Percentiles rank a stretch among this genome's conserved stretches.
These are phyloP conservation scores for Oenanthe melanoleuca DNA, from an alignment of 2,113 vertebrate species.

Conservation along the genomic window DNA sequence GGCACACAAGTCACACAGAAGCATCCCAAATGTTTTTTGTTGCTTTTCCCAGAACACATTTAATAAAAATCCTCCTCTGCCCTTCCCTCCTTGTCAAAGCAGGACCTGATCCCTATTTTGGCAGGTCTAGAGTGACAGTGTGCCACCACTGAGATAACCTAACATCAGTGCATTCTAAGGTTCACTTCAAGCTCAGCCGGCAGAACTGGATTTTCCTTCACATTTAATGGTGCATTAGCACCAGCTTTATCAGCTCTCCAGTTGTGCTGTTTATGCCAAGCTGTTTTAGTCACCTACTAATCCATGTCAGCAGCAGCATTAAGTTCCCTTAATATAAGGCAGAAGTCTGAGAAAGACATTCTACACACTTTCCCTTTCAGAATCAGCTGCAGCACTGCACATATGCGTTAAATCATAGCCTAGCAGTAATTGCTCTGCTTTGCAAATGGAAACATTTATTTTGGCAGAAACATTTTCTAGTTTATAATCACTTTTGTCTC, in stretches of 20 bases:
- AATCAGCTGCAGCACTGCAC: not conserved
- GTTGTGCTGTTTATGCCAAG: not conserved
- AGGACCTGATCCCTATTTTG: not conserved
- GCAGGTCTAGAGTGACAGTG: not conserved
- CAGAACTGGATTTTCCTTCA: slow-evolving; percentile 20
- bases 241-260: slow-evolving; percentile 1
- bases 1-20: not conserved
- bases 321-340: not conserved
- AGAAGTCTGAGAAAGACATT: not conserved
- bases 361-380: not conserved
- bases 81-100: not conserved
- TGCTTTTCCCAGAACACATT: not conserved
- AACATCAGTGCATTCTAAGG: not conserved
- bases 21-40: not conserved
- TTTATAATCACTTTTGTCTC: not conserved
- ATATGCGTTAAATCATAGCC: not conserved
- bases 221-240: slow-evolving; percentile 14
- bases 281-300: slow-evolving; percentile 25
- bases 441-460: not conserved
- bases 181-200: not conserved
- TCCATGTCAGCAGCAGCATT: not conserved
- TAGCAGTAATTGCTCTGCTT: not conserved
- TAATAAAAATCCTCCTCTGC: not conserved
- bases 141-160: not conserved
- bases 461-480: not conserved